A percentile compares a stretch with the other conserved stretches of the same genome.
Conservation (phyloP, 2,113 vertebrate species). For the Caracal caracal region DNA sequence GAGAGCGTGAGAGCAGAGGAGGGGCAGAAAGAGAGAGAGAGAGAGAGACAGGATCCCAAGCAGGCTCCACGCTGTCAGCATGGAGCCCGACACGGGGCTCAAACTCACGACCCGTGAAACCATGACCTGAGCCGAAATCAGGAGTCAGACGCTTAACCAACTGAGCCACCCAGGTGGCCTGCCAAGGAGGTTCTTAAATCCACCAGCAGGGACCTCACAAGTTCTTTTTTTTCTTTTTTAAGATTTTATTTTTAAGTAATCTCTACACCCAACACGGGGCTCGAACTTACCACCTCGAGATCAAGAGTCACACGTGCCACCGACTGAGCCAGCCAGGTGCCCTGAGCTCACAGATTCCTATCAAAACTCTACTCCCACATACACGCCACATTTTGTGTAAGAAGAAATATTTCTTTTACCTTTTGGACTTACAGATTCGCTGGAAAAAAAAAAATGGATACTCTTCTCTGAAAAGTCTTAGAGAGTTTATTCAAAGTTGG, state of each 20-base stretch:
- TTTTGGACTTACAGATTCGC: slow-evolving; percentile 57
- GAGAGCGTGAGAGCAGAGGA: too few relatives aligned
- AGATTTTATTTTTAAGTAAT: background rate
- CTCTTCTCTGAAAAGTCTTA: slow-evolving; percentile 39
- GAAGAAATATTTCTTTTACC: slow-evolving; percentile 34
- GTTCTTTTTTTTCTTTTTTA: background rate
- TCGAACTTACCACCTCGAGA: background rate
- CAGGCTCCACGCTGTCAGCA: too few relatives aligned
- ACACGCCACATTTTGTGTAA: background rate
- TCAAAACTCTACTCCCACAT: background rate
- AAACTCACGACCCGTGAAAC: too few relatives aligned
- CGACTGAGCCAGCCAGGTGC: background rate
- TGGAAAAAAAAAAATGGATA: slow-evolving; percentile 48
- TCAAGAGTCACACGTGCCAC: background rate
- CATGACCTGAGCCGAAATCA: too few relatives aligned
- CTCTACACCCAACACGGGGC: background rate
- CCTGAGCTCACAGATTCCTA: background rate
- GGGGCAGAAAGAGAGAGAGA: too few relatives aligned
- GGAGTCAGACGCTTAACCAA: too few relatives aligned
- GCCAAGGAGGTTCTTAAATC: slow-evolving; percentile 9
- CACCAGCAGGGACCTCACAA: background rate
- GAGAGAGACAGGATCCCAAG: too few relatives aligned
- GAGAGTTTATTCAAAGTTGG: slow-evolving; percentile 58
- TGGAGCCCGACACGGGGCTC: too few relatives aligned
- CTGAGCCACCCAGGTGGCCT: too few relatives aligned